Percentiles rank a stretch among this genome's conserved stretches.
Evolutionary conservation across 2,113 vertebrate genomes (phyloP).

Genomic region (Chamaetylas fuelleborni): DNA sequence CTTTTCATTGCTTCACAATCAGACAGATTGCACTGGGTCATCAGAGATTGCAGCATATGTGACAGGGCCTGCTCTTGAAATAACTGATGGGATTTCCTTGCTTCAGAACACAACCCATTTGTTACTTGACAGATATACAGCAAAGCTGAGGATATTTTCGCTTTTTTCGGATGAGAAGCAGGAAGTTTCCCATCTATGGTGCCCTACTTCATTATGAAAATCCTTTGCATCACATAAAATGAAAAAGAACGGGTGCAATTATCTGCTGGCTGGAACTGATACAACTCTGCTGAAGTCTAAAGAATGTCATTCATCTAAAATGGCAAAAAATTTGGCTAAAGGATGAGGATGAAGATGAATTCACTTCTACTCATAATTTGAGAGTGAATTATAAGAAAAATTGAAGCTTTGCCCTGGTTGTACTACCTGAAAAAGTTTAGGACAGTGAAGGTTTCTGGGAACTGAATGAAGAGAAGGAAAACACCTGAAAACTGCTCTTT

Average conservation of each 20-base stretch:
- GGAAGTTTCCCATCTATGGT: background rate
- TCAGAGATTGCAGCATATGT: background rate
- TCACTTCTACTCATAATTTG: background rate
- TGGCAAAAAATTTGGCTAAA: background rate
- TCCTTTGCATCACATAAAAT: background rate
- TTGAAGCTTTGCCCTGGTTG: background rate
- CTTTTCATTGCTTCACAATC: background rate
- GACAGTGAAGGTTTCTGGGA: background rate
- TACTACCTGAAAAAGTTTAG: background rate
- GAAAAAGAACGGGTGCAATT: background rate
- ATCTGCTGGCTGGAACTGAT: background rate
- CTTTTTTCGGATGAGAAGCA: background rate
- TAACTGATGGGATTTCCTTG: slow-evolving; percentile 20
- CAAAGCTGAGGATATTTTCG: background rate
- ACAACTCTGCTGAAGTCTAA: background rate
- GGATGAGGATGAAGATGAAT: background rate
- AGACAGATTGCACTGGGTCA: background rate
- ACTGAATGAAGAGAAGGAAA: background rate
- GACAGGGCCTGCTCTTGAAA: background rate
- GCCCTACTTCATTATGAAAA: background rate
- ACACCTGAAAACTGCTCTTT: background rate
- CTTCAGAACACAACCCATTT: background rate
- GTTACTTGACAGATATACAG: background rate
- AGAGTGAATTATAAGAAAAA: background rate
- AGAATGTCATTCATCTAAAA: background rate